Evolutionary conservation across 2,888 invertebrate genomes (phyloP), one percentile per base, ranked within the genome.

Genomic region (Polyploca ridens): DNA sequence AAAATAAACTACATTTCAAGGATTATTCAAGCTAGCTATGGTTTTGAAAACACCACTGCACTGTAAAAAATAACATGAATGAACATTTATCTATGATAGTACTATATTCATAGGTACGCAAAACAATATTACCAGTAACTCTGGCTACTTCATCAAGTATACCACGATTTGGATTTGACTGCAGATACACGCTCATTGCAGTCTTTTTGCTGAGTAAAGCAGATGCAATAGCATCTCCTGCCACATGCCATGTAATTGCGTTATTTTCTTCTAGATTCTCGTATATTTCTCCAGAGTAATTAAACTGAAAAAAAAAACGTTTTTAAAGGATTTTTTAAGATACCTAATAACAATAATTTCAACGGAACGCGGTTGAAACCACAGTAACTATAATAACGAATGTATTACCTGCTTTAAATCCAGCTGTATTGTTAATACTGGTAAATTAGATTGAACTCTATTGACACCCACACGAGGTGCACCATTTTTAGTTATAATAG

Each of bases 81-180:
- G 27, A 27, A 27, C 27, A 27, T 27, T 27, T 27, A 27, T 27
- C 27, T 27, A 27, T 27, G 27, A 27, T 27, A 27, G 27, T 27
- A 27, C 1, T 27, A 27, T 27, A 27, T 27, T 27, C 27, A 27
- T 41, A 11, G 13, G 11, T 41, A 41, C 11, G 41, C 14, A 46
- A 63, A 38, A 16, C 61, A 41, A 10, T 61, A 61, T 44, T 61
- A 46, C 33, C 61, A 41, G 57, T 58, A 57, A 57, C 57, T 19
- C 57, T 66, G 4, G 46, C 46, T 46, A 46, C 46, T 46, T 46
- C 46, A 46, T 46, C 46, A n/a, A 46, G 11, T n/a, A 46, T n/a
- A n/a, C 13, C n/a, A 0, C 14, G n/a, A 46, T 5, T 3, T n/a
- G 6, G 3, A 14, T 46, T 46, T 11, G n/a, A 46, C n/a, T 46